These are phyloP conservation scores for western clawed frog (Xenopus tropicalis) DNA, from an alignment of 2,113 vertebrate genomes.

Conservation along the genomic window DNA sequence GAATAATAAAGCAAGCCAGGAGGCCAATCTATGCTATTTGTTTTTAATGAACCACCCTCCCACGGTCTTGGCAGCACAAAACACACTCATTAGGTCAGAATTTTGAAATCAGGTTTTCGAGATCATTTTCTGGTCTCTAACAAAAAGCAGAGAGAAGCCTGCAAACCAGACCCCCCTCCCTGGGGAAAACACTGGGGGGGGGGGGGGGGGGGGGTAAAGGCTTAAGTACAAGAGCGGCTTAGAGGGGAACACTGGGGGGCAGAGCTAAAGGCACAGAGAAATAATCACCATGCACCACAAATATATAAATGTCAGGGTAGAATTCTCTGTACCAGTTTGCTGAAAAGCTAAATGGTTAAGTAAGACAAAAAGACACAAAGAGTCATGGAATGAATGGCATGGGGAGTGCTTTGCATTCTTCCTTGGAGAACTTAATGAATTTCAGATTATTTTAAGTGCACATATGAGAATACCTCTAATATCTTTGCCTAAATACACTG, in stretches of 20 bases:
- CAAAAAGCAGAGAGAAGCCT: not conserved
- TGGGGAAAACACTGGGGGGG: not conserved
- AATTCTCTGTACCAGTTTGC: no score
- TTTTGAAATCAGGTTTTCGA: not conserved
- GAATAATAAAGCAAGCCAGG: slow-evolving; percentile 14
- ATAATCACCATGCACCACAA: not conserved
- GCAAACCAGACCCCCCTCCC: not conserved
- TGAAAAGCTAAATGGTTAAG: no score
- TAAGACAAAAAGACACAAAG: no score
- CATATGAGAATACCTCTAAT: no score
- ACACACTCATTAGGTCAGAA: slow-evolving; percentile 14
- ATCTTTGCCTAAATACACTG: no score
- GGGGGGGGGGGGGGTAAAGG: not conserved
- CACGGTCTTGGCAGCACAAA: slow-evolving; percentile 15
- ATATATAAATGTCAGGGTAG: not conserved
- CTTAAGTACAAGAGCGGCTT: not conserved
- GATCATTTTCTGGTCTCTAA: not conserved
- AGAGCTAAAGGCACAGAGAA: not conserved
- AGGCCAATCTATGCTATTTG: slow-evolving; percentile 7
- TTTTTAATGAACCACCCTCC: slow-evolving; percentile 28
- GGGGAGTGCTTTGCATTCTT: no score
- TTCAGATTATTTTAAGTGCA: no score
- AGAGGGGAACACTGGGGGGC: not conserved
- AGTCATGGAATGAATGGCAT: no score
- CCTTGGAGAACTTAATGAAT: no score